A percentile compares a stretch with the other conserved stretches of the same genome.
These are phyloP conservation scores for Nasua narica DNA, from an alignment of 2,797 vertebrate genomes.

Conservation along the genomic window DNA sequence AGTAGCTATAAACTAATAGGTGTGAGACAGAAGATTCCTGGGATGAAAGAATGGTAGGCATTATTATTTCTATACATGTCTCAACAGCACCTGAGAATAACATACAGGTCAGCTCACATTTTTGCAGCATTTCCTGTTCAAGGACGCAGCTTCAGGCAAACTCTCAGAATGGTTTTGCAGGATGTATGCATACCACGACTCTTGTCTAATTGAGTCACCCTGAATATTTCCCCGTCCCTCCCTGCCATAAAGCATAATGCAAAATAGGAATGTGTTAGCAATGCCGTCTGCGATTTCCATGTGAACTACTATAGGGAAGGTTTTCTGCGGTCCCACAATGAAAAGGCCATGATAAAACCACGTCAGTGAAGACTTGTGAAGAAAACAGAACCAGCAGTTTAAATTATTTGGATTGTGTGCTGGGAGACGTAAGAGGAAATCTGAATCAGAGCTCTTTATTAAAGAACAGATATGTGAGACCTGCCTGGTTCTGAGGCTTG, in stretches of 20 bases:
- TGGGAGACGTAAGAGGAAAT: neutral
- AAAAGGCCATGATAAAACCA: neutral
- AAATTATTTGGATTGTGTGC: neutral
- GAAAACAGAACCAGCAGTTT: neutral
- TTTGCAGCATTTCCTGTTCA: constrained; percentile 44
- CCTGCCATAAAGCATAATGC: neutral
- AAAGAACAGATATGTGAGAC: neutral
- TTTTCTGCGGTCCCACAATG: neutral
- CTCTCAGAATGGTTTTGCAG: neutral
- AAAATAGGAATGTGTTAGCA: neutral
- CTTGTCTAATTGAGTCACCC: constrained; percentile 30
- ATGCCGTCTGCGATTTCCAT: neutral
- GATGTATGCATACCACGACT: neutral
- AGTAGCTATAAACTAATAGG: neutral
- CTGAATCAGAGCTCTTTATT: neutral
- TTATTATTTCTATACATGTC: constrained; percentile 37
- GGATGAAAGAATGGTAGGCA: constrained; percentile 11
- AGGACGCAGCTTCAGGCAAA: neutral
- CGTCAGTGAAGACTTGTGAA: neutral
- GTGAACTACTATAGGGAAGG: neutral
- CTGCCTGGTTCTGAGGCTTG: neutral
- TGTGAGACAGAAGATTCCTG: neutral
- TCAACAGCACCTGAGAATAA: constrained; percentile 27
- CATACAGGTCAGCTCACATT: neutral
- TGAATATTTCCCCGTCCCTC: constrained; percentile 33